A percentile compares a stretch with the other conserved stretches of the same genome.
Conservation (phyloP, 1,140 invertebrate species). For the Hylaeus volcanicus region DNA sequence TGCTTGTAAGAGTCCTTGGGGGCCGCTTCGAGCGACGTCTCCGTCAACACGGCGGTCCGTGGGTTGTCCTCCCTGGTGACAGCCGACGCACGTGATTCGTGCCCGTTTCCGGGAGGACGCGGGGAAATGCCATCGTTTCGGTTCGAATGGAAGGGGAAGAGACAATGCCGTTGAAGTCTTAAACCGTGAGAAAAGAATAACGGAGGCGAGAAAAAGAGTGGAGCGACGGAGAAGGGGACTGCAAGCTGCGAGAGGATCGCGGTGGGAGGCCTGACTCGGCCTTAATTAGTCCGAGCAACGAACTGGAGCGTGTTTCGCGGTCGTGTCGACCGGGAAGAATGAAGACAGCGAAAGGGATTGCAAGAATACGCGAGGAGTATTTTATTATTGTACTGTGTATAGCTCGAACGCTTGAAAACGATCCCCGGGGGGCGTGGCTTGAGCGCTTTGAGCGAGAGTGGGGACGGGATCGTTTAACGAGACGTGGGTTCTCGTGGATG, state of each 20-base stretch:
- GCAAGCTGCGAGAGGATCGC: background rate
- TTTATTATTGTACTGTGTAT: conserved; percentile 54
- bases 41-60: conserved; percentile 34
- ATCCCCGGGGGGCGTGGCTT: background rate
- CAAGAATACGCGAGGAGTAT: conserved; percentile 45
- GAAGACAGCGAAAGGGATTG: background rate
- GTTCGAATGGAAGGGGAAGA: background rate
- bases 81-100: background rate
- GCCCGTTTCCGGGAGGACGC: background rate
- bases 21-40: conserved; percentile 50
- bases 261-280: background rate
- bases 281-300: conserved; percentile 7
- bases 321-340: background rate
- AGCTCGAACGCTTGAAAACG: too few relatives aligned
- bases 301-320: background rate
- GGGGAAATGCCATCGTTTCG: background rate
- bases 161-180: too few relatives aligned
- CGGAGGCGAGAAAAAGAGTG: background rate
- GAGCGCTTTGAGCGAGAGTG: background rate
- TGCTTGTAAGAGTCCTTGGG: conserved; percentile 64
- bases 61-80: conserved; percentile 28
- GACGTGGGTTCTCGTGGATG: too few relatives aligned
- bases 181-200: background rate
- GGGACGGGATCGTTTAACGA: too few relatives aligned
- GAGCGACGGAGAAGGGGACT: background rate